Conservation (phyloP, 2,113 vertebrate species). For the Xenotilapia caudafasciata region DNA sequence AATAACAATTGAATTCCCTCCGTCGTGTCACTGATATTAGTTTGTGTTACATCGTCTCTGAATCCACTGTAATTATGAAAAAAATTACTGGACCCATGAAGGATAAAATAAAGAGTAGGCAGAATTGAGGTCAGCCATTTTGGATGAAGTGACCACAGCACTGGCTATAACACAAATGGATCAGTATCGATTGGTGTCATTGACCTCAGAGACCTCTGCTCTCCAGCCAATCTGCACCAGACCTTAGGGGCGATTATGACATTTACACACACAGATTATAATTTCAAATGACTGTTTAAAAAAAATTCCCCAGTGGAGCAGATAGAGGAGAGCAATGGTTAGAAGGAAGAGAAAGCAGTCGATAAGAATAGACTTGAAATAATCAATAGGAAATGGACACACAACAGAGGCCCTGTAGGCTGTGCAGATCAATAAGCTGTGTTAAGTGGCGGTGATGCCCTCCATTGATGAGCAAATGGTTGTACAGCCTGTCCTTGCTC, state of each 20-base stretch:
- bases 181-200: conserved; percentile 66
- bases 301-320: conserved; percentile 66
- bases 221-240: conserved; percentile 63
- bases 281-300: conserved; percentile 81
- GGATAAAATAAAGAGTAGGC: neutral
- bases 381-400: conserved; percentile 80
- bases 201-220: conserved; percentile 68
- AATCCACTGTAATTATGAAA: neutral
- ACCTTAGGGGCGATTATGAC: conserved; percentile 78
- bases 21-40: conserved; percentile 10
- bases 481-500: conserved; percentile 59
- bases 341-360: conserved; percentile 51
- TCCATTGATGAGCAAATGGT: conserved; percentile 75
- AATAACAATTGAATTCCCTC: conserved; percentile 30
- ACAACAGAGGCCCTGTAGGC: conserved; percentile 68
- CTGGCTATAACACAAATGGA: conserved; percentile 57
- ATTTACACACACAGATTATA: conserved; percentile 79
- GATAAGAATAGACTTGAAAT: conserved; percentile 77
- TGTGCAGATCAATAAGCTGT: conserved; percentile 72
- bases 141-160: conserved; percentile 17
- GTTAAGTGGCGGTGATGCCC: conserved; percentile 76
- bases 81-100: neutral
- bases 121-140: conserved; percentile 27
- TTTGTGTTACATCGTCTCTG: neutral
- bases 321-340: conserved; percentile 43